phyloP scores from a whole-genome alignment of 2,797 vertebrate species.

The Labroides dimidiatus region DNA sequence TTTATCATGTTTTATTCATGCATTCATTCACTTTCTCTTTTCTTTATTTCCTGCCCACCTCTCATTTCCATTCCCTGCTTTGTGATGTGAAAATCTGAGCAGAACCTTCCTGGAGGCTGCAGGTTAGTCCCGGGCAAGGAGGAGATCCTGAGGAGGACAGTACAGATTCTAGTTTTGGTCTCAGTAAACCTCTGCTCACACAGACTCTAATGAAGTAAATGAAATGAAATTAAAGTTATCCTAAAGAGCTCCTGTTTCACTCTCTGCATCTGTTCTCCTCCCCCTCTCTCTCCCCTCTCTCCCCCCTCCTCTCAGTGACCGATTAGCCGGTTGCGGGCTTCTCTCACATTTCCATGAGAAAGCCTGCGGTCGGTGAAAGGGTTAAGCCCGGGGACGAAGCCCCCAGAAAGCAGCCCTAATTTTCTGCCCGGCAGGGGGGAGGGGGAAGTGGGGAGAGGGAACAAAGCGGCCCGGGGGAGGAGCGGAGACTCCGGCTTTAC shows the following conservation, averaged over 20 bases:
- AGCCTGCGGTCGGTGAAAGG: constrained; percentile 84
- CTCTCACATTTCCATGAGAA: constrained; percentile 86
- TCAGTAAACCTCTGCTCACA: too few relatives aligned
- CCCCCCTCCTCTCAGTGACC: constrained; percentile 79
- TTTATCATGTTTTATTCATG: background rate
- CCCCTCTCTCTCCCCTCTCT: constrained; percentile 2
- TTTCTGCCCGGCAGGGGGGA: constrained; percentile 85
- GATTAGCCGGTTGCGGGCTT: constrained; percentile 82
- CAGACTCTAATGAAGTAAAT: background rate
- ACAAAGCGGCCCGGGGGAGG: constrained; percentile 85
- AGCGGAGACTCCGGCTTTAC: constrained; percentile 84
- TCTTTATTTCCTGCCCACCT: too few relatives aligned
- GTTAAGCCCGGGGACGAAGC: constrained; percentile 84
- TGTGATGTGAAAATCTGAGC: background rate
- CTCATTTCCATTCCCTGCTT: background rate
- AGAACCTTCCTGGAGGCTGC: too few relatives aligned
- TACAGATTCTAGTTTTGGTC: too few relatives aligned
- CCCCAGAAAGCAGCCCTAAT: constrained; percentile 83
- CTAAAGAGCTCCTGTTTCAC: background rate
- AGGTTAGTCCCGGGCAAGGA: too few relatives aligned
- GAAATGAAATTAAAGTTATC: background rate
- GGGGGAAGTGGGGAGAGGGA: constrained; percentile 77
- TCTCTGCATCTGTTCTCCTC: constrained; percentile 26
- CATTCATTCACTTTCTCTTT: background rate
- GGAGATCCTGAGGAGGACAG: too few relatives aligned